These are phyloP conservation scores for Orthosia gracilis DNA, from an alignment of 2,888 invertebrate genomes.

Conservation along the genomic window DNA sequence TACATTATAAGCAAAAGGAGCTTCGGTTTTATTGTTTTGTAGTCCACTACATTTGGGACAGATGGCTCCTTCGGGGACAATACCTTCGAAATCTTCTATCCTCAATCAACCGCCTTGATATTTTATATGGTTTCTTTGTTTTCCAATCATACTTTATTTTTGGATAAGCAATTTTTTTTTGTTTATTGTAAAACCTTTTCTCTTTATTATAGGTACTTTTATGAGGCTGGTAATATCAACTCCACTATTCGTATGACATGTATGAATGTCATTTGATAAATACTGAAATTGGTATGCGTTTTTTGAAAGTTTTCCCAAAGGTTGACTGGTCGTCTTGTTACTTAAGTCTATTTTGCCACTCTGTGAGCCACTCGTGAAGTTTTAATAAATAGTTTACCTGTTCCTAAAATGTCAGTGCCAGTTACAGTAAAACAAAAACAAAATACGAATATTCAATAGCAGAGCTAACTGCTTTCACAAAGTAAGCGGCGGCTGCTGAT, in stretches of 20 bases:
- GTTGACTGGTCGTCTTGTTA: too few relatives aligned
- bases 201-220: not conserved
- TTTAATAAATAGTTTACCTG: not conserved
- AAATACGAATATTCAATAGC: not conserved
- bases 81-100: slow-evolving; percentile 42
- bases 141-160: slow-evolving; percentile 31
- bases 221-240: not conserved
- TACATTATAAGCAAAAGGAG: slow-evolving; percentile 32
- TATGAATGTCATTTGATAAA: not conserved
- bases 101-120: slow-evolving; percentile 44
- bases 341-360: too few relatives aligned
- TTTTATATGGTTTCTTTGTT: slow-evolving; percentile 43
- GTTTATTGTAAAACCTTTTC: not conserved
- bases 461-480: not conserved
- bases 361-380: too few relatives aligned
- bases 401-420: too few relatives aligned
- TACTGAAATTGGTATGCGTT: not conserved
- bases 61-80: slow-evolving; percentile 49
- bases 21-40: slow-evolving; percentile 45
- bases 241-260: too few relatives aligned
- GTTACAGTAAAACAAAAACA: not conserved
- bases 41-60: slow-evolving; percentile 47
- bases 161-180: not conserved
- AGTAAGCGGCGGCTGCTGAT: too few relatives aligned
- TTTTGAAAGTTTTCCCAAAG: not conserved